These are phyloP conservation scores for Lordiphosa collinella DNA, from an alignment of 1,140 invertebrate species.

Conservation along the genomic window DNA sequence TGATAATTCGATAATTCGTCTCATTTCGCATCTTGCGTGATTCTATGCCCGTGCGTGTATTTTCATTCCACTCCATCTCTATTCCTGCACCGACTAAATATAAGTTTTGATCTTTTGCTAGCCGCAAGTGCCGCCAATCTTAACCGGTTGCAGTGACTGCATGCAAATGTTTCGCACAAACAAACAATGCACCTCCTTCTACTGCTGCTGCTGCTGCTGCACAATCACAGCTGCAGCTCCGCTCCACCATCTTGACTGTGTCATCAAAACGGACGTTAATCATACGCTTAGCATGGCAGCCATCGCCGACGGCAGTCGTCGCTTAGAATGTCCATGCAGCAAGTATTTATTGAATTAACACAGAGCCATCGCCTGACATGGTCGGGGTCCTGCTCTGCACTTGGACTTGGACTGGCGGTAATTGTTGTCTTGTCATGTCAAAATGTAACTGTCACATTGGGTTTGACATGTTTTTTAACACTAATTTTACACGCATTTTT, in stretches of 20 bases:
- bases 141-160: constrained; percentile 64
- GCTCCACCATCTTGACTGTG: constrained; percentile 30
- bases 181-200: constrained; percentile 55
- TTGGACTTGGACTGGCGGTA: constrained; percentile 11
- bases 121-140: constrained; percentile 54
- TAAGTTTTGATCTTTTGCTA: constrained; percentile 38
- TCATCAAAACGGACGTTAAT: constrained; percentile 77
- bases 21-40: no score
- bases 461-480: constrained; percentile 77
- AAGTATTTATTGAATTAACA: constrained; percentile 65
- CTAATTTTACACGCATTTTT: constrained; percentile 78
- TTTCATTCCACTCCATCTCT: constrained; percentile 13
- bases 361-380: constrained; percentile 10
- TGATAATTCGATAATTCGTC: no score
- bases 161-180: constrained; percentile 40
- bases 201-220: no score
- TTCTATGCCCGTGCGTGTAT: no score
- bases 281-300: constrained; percentile 71
- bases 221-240: constrained; percentile 24
- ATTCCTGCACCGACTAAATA: constrained; percentile 10
- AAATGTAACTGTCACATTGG: constrained; percentile 73
- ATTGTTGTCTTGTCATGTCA: constrained; percentile 64
- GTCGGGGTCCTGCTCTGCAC: constrained; percentile 26
- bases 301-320: constrained; percentile 54
- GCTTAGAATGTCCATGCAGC: constrained; percentile 52